These are phyloP conservation scores for Microcebus griseorufus DNA, from an alignment of 2,113 vertebrate genomes.

Conservation along the genomic window DNA sequence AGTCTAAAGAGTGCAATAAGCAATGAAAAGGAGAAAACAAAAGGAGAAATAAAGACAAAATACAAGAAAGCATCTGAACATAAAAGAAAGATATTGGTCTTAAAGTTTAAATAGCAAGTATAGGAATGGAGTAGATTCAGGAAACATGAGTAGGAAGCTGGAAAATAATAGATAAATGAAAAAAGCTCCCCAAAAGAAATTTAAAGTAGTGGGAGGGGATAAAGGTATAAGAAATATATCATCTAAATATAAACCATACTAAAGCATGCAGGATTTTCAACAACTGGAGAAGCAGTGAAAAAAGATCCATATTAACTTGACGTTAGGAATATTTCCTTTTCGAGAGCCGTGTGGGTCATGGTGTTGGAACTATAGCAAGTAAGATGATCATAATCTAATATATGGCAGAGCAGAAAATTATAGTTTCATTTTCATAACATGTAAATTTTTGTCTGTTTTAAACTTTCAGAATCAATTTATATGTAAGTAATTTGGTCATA, in stretches of 20 bases:
- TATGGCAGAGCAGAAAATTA: neutral
- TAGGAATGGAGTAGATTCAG: neutral
- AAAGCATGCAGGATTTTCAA: neutral
- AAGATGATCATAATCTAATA: neutral
- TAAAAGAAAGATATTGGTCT: neutral
- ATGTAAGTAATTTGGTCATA: neutral
- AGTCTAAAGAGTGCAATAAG: neutral
- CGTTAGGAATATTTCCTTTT: neutral
- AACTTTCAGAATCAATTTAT: slow-evolving; percentile 6
- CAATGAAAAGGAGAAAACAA: neutral
- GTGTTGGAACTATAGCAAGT: neutral
- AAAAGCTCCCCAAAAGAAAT: neutral
- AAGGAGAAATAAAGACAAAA: neutral
- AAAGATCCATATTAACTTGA: neutral
- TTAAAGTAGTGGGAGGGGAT: neutral
- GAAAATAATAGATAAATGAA: neutral
- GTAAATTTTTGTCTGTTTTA: neutral
- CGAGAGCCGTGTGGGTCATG: neutral
- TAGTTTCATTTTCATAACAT: neutral
- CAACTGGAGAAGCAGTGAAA: neutral
- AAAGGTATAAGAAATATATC: neutral
- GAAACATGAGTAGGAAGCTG: neutral
- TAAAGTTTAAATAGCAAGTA: neutral
- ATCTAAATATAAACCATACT: neutral
- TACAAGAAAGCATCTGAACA: neutral